Base-by-base conservation (phyloP, 35 echinoderm and acorn worm genomes). In the Apostichopus parvimensis region DNA sequence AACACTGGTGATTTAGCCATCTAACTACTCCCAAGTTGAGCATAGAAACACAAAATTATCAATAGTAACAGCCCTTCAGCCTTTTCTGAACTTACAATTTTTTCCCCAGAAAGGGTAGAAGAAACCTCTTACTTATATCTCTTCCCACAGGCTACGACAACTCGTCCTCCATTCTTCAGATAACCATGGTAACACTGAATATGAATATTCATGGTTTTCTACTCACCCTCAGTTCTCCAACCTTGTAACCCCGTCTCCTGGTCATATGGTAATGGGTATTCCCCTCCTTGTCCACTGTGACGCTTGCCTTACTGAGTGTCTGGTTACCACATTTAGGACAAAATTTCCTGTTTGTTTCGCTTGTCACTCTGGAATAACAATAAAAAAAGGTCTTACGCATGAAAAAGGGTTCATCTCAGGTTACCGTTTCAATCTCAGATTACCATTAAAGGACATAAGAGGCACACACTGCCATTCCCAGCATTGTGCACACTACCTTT, bases 301-400 rank as follows among this genome's bases (percentile, higher is more conserved):
- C 87, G 1, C 81, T 88, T 20, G 96, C 95, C 72, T 99, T 99
- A 76, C 72, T 93, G 23, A 99, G 57, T 14, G 93, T 96, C 66
- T 92, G 83, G 79, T 98, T 98, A 62, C 97, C 97, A 92, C 97
- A 98, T 78, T 94, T 94, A 0, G 97, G 97, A 79, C 97, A 99
- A 78, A 99, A 99, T 17, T 83, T 59, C 83, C 95, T 99, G 17
- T 56, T 86, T 53, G 89, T 99, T 72, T 96, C 93, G 58, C 57
- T 91, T 9, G 97, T 99, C 22, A 92, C 87, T 87, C 95, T 96
- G 91, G n/a, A 82, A 92, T 79, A 68, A 62, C 13, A 55, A 75
- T 79, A 34, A 59, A 54, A 83, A 81, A 34, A 54, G n/a, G n/a
- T 24, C 53, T 4, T 4, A 14, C 0, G 4, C 6, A 77, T 77